Conservation (phyloP, 2,888 invertebrate genomes). For the Macrosoma leucophasiata region DNA sequence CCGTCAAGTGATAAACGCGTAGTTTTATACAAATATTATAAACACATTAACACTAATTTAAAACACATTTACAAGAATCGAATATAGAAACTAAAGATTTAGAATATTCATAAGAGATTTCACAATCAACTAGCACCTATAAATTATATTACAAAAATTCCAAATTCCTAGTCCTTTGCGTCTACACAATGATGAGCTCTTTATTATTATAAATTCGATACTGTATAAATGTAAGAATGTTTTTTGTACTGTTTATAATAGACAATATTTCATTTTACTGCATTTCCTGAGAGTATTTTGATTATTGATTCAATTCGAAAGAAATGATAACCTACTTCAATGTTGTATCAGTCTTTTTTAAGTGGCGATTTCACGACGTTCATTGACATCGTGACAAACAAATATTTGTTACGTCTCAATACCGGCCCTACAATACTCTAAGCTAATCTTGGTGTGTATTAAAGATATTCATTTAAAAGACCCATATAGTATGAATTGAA, state of each 20-base stretch:
- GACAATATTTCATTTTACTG: slow-evolving; percentile 37
- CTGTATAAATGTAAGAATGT: slow-evolving; percentile 30
- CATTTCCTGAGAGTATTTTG: slow-evolving; percentile 17
- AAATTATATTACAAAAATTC: slow-evolving; percentile 23
- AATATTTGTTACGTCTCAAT: too few relatives aligned
- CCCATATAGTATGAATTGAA: too few relatives aligned
- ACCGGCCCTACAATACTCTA: too few relatives aligned
- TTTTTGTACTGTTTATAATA: slow-evolving; percentile 52
- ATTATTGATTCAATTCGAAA: slow-evolving; percentile 20
- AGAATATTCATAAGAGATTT: slow-evolving; percentile 45
- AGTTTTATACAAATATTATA: slow-evolving; percentile 7
- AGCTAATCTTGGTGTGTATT: too few relatives aligned
- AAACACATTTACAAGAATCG: slow-evolving; percentile 9
- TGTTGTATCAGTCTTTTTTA: too few relatives aligned
- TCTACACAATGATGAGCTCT: slow-evolving; percentile 9
- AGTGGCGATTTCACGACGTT: too few relatives aligned
- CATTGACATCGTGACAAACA: too few relatives aligned
- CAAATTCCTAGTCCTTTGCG: slow-evolving; percentile 14
- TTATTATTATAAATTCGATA: slow-evolving; percentile 27
- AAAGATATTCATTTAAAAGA: too few relatives aligned
- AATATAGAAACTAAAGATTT: slow-evolving; percentile 21
- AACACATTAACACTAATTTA: slow-evolving; percentile 10
- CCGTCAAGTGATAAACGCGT: too few relatives aligned
- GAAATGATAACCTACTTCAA: slow-evolving; percentile 1
- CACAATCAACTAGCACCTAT: slow-evolving; percentile 59